A percentile compares a stretch with the other conserved stretches of the same genome.
phyloP scores from a whole-genome alignment of 2,113 vertebrate genomes.

The Centropristis striata region DNA sequence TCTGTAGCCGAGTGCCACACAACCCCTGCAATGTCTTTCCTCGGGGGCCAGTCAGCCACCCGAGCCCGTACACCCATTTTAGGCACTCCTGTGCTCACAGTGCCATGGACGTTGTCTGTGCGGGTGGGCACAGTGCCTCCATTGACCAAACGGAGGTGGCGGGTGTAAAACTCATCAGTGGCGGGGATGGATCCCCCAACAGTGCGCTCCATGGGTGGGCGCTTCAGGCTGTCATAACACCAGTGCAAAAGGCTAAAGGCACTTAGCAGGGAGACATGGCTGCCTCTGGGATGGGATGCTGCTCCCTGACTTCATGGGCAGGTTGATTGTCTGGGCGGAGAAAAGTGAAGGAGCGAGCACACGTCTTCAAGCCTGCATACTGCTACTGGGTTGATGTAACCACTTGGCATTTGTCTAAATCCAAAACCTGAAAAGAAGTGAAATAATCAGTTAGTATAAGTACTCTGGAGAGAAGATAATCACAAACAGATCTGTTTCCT shows the following conservation, averaged over 20 bases:
- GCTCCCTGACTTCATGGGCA: conserved; percentile 71
- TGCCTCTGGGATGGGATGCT: conserved; percentile 51
- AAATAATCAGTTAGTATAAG: conserved; percentile 16
- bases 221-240: conserved; percentile 95
- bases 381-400: neutral
- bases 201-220: conserved; percentile 92
- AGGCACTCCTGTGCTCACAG: conserved; percentile 92
- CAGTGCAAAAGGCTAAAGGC: conserved; percentile 80
- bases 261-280: conserved; percentile 76
- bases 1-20: conserved; percentile 75
- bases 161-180: conserved; percentile 95
- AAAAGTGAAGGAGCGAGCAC: neutral
- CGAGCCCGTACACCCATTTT: conserved; percentile 98
- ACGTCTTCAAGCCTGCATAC: conserved; percentile 61
- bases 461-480: neutral
- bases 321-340: conserved; percentile 55
- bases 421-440: conserved; percentile 55
- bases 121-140: conserved; percentile 88
- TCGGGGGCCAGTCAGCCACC: conserved; percentile 96
- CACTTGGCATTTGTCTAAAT: conserved; percentile 20
- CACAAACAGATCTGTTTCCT: neutral
- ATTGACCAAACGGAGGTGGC: conserved; percentile 91
- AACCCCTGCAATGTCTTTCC: conserved; percentile 88
- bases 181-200: conserved; percentile 90
- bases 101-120: conserved; percentile 89